Evolutionary conservation across 2,113 vertebrate genomes (phyloP), one percentile per base, ranked within the genome.

Genomic region (Orcinus orca): DNA sequence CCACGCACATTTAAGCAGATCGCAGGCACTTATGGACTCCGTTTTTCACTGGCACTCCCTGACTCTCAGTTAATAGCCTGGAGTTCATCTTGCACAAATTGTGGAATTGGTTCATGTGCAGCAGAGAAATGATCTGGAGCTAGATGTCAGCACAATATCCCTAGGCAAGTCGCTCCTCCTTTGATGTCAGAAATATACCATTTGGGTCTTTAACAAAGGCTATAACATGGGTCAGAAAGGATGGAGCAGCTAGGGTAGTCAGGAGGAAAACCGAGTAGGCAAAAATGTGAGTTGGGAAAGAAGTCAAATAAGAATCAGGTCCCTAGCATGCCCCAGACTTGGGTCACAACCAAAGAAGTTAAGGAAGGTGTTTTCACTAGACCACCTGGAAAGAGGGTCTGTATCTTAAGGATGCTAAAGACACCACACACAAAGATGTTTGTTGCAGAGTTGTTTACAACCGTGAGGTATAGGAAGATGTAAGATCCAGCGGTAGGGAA

Each of bases 61-160:
- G 70, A 20, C 90, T 68, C 31, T 31, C 87, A 41, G 80, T 65
- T 93, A 85, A 95, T 89, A 93, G 95, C 58, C 74, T 50, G 41
- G 95, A 76, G 93, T 31, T 83, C 33, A 5, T 65, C 87, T 84
- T 53, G 74, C 71, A 93, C 95, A 83, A 60, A 80, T 2, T 20
- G 79, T 90, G 87, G 58, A 79, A 81, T 23, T 50, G 80, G 77
- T 71, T 85, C 92, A 33, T 13, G 29, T 9, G 18, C 44, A 25
- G 68, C 87, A 76, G 92, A 86, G 79, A 93, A 95, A 76, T 3
- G 86, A 87, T 62, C 71, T 5, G 3, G 70, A 80, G 95, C 44
- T 47, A 25, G 33, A 13, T 25, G 77, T 84, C 86, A 92, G 95
- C 62, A 62, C 83, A 14, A 53, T 2, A 21, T 31, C 68, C 83